Evolutionary conservation across 2,888 invertebrate species (phyloP), one percentile per base, ranked within the genome.

Genomic region (Lasiommata megera): DNA sequence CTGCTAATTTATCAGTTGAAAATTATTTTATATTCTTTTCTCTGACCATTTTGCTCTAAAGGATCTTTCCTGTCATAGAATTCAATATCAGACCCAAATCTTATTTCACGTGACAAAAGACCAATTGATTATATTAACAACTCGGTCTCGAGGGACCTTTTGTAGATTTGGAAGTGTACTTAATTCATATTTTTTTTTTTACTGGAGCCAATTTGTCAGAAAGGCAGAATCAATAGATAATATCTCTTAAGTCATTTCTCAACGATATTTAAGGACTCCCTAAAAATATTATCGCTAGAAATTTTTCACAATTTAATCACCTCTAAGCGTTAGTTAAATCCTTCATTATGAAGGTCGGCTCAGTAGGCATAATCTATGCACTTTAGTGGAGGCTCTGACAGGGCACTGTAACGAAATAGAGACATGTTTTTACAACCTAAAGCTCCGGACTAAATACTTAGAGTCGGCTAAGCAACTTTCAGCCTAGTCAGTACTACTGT

Each of bases 121-220:
- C 61, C 60, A 64, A 64, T 64, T 58, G 61, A 56, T 58, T 63
- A 61, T 58, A 63, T 60, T 63, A 64, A 66, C 56, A 56, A 51
- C 51, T 56, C 54, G 31, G 29, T 50, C 31, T 41, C 12, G 44
- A 38, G 29, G 31, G 31, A 44, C 55, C 47, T 47, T 50, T 12
- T 16, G 37, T 12, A 38, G 50, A 38, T 14, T 23, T 14, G 17
- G 14, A 16, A 38, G 14, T 29, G 50, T 38, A 16, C 38, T 14
- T 16, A 38, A 29, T 28, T 38, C 28, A 51, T 38, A 38, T 28
- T 29, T 23, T 29, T 29, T 23, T 29, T 16, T 6, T 11, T 29
- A 23, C 28, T 23, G 16, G 18, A 36, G 6, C 34, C 48, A 12
- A 51, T 51, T 38, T 6, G 14, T 16, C n/a, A 38, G 3, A 38